Evolutionary conservation across 2,888 invertebrate genomes (phyloP).

Genomic region (Sinhomidia bicolor): DNA sequence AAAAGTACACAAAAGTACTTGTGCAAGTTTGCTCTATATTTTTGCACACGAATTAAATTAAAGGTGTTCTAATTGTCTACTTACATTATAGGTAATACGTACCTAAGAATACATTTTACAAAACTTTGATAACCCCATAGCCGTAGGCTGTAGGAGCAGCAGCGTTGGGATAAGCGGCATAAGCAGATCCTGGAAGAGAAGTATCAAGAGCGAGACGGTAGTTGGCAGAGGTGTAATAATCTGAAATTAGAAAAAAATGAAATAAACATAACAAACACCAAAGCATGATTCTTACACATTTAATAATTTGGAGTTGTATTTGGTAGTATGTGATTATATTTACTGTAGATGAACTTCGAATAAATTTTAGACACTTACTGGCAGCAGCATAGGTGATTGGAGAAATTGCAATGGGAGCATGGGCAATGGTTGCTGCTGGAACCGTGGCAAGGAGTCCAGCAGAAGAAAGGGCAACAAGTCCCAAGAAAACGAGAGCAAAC

Average conservation of each 20-base stretch:
- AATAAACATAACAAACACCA: no score
- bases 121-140: conserved; percentile 75
- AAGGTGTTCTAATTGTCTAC: background rate
- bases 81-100: background rate
- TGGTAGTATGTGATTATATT: no score
- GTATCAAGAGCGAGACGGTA: conserved; percentile 77
- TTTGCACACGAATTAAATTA: background rate
- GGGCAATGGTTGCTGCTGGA: conserved; percentile 46
- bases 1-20: no score
- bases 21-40: background rate
- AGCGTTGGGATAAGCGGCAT: conserved; percentile 75
- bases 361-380: no score
- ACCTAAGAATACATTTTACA: conserved; percentile 63
- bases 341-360: no score
- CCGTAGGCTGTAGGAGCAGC: conserved; percentile 77
- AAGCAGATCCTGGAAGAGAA: conserved; percentile 76
- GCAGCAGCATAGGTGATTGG: conserved; percentile 41
- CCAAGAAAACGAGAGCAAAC: conserved; percentile 75
- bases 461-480: conserved; percentile 70
- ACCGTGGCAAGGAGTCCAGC: conserved; percentile 69
- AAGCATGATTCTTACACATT: no score
- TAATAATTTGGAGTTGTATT: no score
- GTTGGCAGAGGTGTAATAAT: conserved; percentile 71
- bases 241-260: conserved; percentile 35
- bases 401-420: conserved; percentile 48